Conservation (phyloP, 2,113 vertebrate species). For the Pterocles gutturalis region DNA sequence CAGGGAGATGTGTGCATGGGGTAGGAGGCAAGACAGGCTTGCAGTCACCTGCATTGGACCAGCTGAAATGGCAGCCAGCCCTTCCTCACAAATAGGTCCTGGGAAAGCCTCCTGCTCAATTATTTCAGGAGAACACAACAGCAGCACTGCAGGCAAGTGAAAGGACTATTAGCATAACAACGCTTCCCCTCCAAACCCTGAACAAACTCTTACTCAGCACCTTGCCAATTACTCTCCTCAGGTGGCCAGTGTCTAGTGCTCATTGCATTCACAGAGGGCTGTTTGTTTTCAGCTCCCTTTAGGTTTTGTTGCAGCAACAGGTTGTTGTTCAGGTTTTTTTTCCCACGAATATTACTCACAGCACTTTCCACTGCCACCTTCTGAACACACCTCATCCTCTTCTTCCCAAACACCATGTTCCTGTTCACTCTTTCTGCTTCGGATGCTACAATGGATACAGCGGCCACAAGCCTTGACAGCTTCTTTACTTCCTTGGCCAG, state of each 20-base stretch:
- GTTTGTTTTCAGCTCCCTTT: conserved; percentile 44
- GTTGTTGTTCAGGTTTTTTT: conserved; percentile 6
- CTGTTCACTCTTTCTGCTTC: background rate
- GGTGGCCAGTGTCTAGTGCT: conserved; percentile 39
- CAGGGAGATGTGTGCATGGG: background rate
- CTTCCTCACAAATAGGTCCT: background rate
- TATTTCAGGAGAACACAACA: conserved; percentile 28
- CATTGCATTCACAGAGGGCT: conserved; percentile 15
- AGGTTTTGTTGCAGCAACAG: conserved; percentile 56
- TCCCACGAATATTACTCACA: background rate
- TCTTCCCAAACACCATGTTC: background rate
- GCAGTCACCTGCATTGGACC: background rate
- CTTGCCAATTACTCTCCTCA: conserved; percentile 48
- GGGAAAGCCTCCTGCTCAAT: background rate
- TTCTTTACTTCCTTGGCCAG: background rate
- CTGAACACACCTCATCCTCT: conserved; percentile 10
- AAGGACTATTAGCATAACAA: conserved; percentile 73
- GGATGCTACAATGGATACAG: background rate
- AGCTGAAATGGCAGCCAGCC: background rate
- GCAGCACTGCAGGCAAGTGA: conserved; percentile 14
- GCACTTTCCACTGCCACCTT: background rate
- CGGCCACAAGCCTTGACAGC: background rate
- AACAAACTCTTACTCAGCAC: conserved; percentile 39
- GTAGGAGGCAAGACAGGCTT: background rate
- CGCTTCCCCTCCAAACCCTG: conserved; percentile 39